phyloP scores from a whole-genome alignment of 1,140 invertebrate genomes.

The Eriocheir sinensis region DNA sequence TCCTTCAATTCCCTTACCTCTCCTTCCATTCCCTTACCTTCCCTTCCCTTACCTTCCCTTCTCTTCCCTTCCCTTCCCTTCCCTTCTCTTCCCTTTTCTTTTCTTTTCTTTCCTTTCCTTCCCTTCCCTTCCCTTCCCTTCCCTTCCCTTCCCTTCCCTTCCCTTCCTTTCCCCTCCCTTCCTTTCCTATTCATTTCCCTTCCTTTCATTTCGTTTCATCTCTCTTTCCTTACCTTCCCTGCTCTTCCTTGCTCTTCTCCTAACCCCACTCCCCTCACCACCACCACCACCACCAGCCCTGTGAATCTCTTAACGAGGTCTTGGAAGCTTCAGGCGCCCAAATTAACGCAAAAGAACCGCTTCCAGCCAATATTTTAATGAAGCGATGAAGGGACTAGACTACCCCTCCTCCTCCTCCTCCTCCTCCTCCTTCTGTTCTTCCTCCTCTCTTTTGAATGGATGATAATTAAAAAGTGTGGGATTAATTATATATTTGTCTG shows the following conservation, averaged over 20 bases:
- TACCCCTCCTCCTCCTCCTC: too few relatives aligned
- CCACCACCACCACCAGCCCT: background rate
- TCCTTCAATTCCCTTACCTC: background rate
- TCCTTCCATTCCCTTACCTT: background rate
- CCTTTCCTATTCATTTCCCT: background rate
- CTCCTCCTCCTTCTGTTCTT: too few relatives aligned
- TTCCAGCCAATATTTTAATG: too few relatives aligned
- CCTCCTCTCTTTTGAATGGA: too few relatives aligned
- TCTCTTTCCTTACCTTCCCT: background rate
- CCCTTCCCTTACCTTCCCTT: background rate
- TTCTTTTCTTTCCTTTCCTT: background rate
- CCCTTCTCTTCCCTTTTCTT: background rate
- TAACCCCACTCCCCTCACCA: background rate
- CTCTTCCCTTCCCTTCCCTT: background rate
- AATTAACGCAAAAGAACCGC: too few relatives aligned
- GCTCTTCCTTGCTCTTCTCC: background rate
- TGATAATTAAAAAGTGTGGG: too few relatives aligned
- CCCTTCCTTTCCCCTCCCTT: background rate
- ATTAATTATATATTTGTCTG: too few relatives aligned
- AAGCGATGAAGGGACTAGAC: too few relatives aligned
- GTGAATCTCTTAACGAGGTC: background rate
- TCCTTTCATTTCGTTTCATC: background rate
- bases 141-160: background rate
- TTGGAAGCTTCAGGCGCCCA: background rate
- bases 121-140: background rate